These are phyloP conservation scores for Xerus inauris DNA, from an alignment of 2,113 vertebrate species.

Conservation along the genomic window DNA sequence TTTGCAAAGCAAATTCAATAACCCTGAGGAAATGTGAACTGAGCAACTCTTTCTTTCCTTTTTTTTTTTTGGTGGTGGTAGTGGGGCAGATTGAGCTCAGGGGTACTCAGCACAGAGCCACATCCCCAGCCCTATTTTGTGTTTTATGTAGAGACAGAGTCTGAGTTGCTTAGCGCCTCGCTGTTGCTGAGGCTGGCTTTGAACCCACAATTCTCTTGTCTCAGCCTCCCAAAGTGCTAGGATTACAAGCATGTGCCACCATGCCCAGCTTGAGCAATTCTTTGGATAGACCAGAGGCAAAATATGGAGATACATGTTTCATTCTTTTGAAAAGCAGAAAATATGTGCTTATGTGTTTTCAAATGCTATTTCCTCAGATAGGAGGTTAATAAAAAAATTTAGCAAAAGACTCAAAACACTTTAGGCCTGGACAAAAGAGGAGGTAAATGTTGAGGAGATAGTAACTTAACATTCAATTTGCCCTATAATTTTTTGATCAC, in stretches of 20 bases:
- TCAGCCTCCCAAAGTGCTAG: no score
- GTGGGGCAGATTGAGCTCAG: no score
- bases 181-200: no score
- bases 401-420: not conserved
- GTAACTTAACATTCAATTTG: not conserved
- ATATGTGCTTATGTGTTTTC: not conserved
- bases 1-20: not conserved
- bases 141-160: no score
- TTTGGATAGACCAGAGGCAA: not conserved
- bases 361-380: constrained; percentile 74
- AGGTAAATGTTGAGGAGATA: not conserved
- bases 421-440: not conserved
- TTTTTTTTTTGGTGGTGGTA: no score
- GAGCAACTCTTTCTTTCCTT: not conserved
- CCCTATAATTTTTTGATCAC: not conserved
- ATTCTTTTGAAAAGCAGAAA: not conserved
- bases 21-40: not conserved
- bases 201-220: no score
- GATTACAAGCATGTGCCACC: no score
- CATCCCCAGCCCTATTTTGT: no score
- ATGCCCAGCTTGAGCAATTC: not conserved
- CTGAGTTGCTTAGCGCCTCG: no score
- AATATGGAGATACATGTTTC: not conserved
- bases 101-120: no score
- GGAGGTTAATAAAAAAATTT: constrained; percentile 63